Evolutionary conservation across 2,888 invertebrate species (phyloP).

Genomic region (Steinernema hermaphroditum): DNA sequence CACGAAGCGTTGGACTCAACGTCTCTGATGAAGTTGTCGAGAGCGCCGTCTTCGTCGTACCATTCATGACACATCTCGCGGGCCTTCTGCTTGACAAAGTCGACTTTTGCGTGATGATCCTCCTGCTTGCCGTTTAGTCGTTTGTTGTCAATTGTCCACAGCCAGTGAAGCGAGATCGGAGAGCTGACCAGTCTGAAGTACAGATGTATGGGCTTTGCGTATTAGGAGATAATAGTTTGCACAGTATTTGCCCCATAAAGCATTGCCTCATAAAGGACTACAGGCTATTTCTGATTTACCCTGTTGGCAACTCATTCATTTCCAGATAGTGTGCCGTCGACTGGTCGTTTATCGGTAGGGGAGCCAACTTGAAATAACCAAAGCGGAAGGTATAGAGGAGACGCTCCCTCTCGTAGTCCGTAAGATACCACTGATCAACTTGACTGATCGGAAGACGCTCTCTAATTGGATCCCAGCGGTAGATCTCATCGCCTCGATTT

Average conservation of each 20-base stretch:
- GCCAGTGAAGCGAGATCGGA: conserved; percentile 66
- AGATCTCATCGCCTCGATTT: conserved; percentile 59
- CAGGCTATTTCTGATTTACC: no score
- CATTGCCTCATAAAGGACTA: no score
- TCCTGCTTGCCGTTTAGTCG: conserved; percentile 47
- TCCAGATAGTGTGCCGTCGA: conserved; percentile 1
- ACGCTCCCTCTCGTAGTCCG: conserved; percentile 64
- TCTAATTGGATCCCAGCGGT: conserved; percentile 39
- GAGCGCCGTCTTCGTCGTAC: conserved; percentile 65
- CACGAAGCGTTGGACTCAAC: conserved; percentile 66
- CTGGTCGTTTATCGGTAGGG: conserved; percentile 58
- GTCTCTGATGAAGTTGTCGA: conserved; percentile 64
- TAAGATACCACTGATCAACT: conserved; percentile 62
- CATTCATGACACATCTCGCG: conserved; percentile 66
- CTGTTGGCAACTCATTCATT: background rate
- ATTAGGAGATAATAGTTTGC: no score
- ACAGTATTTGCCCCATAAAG: no score
- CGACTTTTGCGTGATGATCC: conserved; percentile 41
- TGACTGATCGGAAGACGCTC: conserved; percentile 64
- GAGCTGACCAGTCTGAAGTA: conserved; percentile 59
- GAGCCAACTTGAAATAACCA: conserved; percentile 65
- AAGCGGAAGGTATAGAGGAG: conserved; percentile 63
- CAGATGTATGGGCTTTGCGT: background rate
- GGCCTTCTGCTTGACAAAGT: conserved; percentile 60
- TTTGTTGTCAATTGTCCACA: conserved; percentile 60